Percentiles rank a stretch among this genome's conserved stretches.
phyloP scores from a whole-genome alignment of 2,888 invertebrate species.

The Eristalis arbustorum region DNA sequence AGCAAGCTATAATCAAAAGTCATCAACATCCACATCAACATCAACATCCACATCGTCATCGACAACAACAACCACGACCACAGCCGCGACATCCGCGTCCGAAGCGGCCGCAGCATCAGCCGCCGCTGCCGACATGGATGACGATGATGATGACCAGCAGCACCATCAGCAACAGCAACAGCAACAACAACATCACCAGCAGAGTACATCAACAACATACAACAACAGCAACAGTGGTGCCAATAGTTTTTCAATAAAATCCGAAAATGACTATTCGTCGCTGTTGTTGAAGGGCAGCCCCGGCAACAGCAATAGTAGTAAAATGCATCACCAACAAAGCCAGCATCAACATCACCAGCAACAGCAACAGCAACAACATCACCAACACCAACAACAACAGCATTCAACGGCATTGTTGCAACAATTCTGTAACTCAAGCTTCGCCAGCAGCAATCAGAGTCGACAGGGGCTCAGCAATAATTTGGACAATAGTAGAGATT shows the following conservation, averaged over 20 bases:
- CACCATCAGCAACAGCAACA: constrained; percentile 22
- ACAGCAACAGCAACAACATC: constrained; percentile 24
- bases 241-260: constrained; percentile 45
- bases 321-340: constrained; percentile 11
- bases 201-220: constrained; percentile 27
- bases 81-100: constrained; percentile 39
- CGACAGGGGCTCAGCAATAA: constrained; percentile 42
- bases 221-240: constrained; percentile 20
- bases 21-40: constrained; percentile 6
- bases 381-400: constrained; percentile 1
- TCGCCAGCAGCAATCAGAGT: constrained; percentile 29
- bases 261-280: constrained; percentile 43
- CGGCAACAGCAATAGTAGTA: constrained; percentile 33
- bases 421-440: not conserved
- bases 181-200: constrained; percentile 52
- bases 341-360: constrained; percentile 17
- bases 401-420: constrained; percentile 32
- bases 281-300: constrained; percentile 28
- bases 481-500: constrained; percentile 46
- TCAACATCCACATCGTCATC: constrained; percentile 38
- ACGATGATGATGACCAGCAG: not conserved
- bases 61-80: constrained; percentile 39
- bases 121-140: constrained; percentile 37
- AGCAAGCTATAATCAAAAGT: constrained; percentile 42
- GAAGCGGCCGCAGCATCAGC: constrained; percentile 41